A percentile compares a stretch with the other conserved stretches of the same genome.
Evolutionary conservation across 2,888 invertebrate species (phyloP).

Genomic region (Osmoderma eremita): DNA sequence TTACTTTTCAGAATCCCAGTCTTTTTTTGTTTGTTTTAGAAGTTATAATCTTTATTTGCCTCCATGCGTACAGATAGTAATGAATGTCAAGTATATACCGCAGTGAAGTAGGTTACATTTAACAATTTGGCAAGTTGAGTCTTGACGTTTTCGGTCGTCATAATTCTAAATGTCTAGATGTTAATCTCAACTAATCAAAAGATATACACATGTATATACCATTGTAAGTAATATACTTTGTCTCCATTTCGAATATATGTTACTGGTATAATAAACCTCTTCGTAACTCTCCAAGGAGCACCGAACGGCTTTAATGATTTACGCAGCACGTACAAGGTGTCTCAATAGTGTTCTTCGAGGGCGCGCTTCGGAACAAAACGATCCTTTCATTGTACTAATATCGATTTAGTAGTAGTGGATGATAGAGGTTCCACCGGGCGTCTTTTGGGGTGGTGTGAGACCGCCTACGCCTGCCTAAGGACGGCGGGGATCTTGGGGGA

Average conservation of each 20-base stretch:
- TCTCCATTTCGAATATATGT: too few relatives aligned
- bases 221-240: too few relatives aligned
- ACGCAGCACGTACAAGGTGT: slow-evolving; percentile 7
- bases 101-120: too few relatives aligned
- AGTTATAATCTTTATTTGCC: too few relatives aligned
- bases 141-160: too few relatives aligned
- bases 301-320: slow-evolving; percentile 2
- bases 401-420: slow-evolving; percentile 18
- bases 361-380: slow-evolving; percentile 21
- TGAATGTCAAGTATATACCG: too few relatives aligned
- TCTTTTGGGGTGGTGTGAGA: slow-evolving; percentile 18
- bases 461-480: slow-evolving; percentile 8
- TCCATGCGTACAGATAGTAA: too few relatives aligned
- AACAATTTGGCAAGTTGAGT: too few relatives aligned
- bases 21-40: too few relatives aligned
- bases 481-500: slow-evolving; percentile 5
- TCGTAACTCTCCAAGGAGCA: not conserved
- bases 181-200: not conserved
- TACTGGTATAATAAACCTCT: too few relatives aligned
- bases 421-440: slow-evolving; percentile 23
- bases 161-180: not conserved
- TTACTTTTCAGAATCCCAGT: too few relatives aligned
- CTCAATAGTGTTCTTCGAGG: not conserved
- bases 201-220: not conserved
- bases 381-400: slow-evolving; percentile 30